These are phyloP conservation scores for Pilophorus perplexus DNA, from an alignment of 2,888 invertebrate genomes.

Conservation along the genomic window DNA sequence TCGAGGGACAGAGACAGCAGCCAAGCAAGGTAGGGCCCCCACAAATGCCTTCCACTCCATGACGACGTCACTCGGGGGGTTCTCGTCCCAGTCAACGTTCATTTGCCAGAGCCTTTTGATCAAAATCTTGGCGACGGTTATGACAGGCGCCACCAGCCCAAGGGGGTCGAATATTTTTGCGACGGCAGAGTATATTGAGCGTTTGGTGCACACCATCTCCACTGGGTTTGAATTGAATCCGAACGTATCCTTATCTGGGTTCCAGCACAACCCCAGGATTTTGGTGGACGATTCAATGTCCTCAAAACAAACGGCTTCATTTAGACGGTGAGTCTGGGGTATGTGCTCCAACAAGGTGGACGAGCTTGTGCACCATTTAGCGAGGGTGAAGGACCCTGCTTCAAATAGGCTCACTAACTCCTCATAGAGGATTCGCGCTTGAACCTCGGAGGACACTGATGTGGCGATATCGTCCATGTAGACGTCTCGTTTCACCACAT, in stretches of 20 bases:
- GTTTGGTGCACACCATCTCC: neutral
- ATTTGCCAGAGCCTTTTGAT: neutral
- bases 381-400: slow-evolving; percentile 28
- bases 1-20: neutral
- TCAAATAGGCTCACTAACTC: slow-evolving; percentile 11
- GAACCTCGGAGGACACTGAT: slow-evolving; percentile 2
- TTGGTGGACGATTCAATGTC: no score
- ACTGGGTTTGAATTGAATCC: neutral
- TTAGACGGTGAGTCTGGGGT: neutral
- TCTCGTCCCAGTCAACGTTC: neutral
- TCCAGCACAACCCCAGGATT: no score
- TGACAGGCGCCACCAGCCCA: slow-evolving; percentile 3
- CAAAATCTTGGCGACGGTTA: neutral
- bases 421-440: slow-evolving; percentile 6
- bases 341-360: neutral
- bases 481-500: neutral
- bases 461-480: slow-evolving; percentile 31
- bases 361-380: slow-evolving; percentile 29
- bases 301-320: neutral
- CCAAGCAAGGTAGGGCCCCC: neutral
- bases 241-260: neutral
- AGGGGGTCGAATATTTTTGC: slow-evolving; percentile 20
- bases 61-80: neutral
- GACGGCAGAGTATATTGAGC: neutral
- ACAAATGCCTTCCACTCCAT: neutral